A percentile compares a stretch with the other conserved stretches of the same genome.
Conservation (phyloP, 2,113 vertebrate genomes). For the Tautogolabrus adspersus region DNA sequence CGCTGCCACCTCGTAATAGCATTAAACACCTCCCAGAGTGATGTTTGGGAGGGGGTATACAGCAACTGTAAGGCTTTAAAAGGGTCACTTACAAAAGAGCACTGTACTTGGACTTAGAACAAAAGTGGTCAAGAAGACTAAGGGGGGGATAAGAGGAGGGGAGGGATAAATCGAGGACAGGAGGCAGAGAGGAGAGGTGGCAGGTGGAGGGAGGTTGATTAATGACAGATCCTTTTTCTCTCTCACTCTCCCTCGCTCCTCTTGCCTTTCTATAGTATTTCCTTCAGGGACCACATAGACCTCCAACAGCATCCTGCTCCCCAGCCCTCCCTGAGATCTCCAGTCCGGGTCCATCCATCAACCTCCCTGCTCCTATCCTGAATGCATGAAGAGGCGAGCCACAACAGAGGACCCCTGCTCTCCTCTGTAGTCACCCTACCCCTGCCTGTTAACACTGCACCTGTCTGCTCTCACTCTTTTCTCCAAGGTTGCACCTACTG, state of each 20-base stretch:
- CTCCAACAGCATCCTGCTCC: conserved; percentile 66
- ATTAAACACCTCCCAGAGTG: conserved; percentile 72
- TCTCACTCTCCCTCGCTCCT: conserved; percentile 6
- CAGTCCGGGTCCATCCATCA: conserved; percentile 76
- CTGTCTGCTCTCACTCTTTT: conserved; percentile 36
- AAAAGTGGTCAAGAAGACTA: conserved; percentile 2
- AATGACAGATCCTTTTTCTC: conserved; percentile 68
- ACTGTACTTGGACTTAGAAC: conserved; percentile 40
- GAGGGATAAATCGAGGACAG: conserved; percentile 56
- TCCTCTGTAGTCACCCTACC: conserved; percentile 48
- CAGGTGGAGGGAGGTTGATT: conserved; percentile 82
- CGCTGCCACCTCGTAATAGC: conserved; percentile 72
- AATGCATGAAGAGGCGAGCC: conserved; percentile 44
- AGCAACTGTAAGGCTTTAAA: conserved; percentile 20
- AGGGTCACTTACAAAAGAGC: conserved; percentile 35
- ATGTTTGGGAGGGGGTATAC: conserved; percentile 41
- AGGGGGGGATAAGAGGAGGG: conserved; percentile 45
- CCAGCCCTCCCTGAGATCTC: conserved; percentile 60
- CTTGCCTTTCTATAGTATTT: conserved; percentile 33
- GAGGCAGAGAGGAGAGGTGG: conserved; percentile 61
- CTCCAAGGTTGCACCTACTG: neutral
- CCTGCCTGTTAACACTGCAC: conserved; percentile 50
- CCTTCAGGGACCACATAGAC: conserved; percentile 69
- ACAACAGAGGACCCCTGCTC: conserved; percentile 50
- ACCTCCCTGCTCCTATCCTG: conserved; percentile 18